Percentiles rank a stretch among this genome's conserved stretches.
Conservation (phyloP, 2,113 vertebrate species). For the Trogon melanurus region DNA sequence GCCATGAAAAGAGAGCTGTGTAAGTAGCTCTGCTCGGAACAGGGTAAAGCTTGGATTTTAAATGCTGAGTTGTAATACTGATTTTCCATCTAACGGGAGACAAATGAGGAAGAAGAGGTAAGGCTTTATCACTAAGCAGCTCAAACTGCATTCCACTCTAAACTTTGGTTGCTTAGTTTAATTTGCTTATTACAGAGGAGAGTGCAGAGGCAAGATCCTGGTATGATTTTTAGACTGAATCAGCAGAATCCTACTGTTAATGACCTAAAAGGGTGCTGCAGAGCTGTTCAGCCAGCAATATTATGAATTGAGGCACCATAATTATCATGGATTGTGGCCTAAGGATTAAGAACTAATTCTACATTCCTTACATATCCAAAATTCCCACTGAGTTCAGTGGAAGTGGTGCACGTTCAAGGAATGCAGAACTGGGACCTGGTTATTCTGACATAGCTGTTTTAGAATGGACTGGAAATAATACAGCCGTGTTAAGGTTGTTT, state of each 20-base stretch:
- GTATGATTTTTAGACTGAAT: slow-evolving; percentile 50
- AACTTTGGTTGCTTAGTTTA: not conserved
- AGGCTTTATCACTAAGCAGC: not conserved
- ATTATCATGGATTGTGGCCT: slow-evolving; percentile 14
- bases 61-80: not conserved
- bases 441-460: not conserved
- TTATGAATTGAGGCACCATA: slow-evolving; percentile 2
- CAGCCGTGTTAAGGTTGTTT: not conserved
- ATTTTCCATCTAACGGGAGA: slow-evolving; percentile 40
- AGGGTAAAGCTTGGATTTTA: not conserved
- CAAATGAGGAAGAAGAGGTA: not conserved
- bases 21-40: slow-evolving; percentile 3
- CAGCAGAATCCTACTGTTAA: slow-evolving; percentile 40
- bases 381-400: not conserved
- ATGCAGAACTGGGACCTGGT: not conserved
- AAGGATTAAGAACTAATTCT: slow-evolving; percentile 16
- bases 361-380: slow-evolving; percentile 13
- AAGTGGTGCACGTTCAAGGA: not conserved
- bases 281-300: slow-evolving; percentile 23
- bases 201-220: slow-evolving; percentile 23
- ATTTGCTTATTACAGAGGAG: not conserved
- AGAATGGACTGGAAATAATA: not conserved
- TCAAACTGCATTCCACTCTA: not conserved
- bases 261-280: not conserved
- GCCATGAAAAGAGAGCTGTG: slow-evolving; percentile 4